A percentile compares a stretch with the other conserved stretches of the same genome.
Conservation (phyloP, 2,113 vertebrate genomes). For the Macrotis lagotis region DNA sequence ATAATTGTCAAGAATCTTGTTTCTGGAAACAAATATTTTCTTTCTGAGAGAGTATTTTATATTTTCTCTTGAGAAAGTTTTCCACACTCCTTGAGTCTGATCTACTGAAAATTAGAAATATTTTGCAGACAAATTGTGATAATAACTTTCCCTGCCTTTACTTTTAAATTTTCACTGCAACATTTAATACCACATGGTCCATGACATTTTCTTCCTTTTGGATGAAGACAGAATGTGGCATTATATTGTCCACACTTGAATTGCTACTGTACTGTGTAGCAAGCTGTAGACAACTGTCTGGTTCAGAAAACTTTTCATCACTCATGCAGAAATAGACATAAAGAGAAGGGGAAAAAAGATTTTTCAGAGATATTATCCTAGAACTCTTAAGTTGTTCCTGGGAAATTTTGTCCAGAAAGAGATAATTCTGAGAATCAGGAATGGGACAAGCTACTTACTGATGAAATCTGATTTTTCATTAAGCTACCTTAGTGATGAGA, state of each 20-base stretch:
- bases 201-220: slow-evolving; percentile 19
- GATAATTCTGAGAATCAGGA: neutral
- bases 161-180: slow-evolving; percentile 57
- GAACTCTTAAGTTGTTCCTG: neutral
- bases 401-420: slow-evolving; percentile 5
- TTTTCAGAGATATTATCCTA: slow-evolving; percentile 15
- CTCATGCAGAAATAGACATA: neutral
- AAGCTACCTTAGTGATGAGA: neutral
- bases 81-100: neutral
- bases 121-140: slow-evolving; percentile 26
- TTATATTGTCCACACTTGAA: slow-evolving; percentile 9
- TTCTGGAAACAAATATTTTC: slow-evolving; percentile 26
- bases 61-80: slow-evolving; percentile 28
- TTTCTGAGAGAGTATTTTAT: slow-evolving; percentile 27
- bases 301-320: slow-evolving; percentile 52
- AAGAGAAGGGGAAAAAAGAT: neutral
- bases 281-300: slow-evolving; percentile 21
- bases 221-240: neutral
- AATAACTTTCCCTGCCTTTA: slow-evolving; percentile 16
- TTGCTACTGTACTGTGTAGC: slow-evolving; percentile 22
- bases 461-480: neutral
- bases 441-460: neutral
- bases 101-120: slow-evolving; percentile 41
- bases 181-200: slow-evolving; percentile 49
- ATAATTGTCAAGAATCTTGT: neutral